Evolutionary conservation across 2,888 invertebrate genomes (phyloP), one percentile per base, ranked within the genome.

Genomic region (Furcula furcula): DNA sequence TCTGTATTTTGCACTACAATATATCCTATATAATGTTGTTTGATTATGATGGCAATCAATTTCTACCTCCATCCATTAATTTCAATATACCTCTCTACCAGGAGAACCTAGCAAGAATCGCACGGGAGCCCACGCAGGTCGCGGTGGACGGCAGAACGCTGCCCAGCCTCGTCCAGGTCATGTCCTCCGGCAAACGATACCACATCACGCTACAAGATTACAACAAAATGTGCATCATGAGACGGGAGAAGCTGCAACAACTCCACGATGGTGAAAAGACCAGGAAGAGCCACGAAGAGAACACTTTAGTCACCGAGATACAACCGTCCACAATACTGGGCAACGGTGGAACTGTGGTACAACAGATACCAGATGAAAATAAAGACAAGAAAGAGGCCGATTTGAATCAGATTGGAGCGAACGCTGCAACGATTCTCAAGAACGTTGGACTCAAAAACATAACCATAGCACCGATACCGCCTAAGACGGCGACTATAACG

Each of bases 171-270:
- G 92, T 94, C n/a, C 93, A 94, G 60, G 93, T 94, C 0, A 92
- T 93, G 65, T 93, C 94, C 0, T 92, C 94, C 0, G 94, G 94
- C n/a, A 93, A 93, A 61, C 92, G 94, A 0, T 94, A 93, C 74
- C 94, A 94, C 68, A 92, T 95, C 55, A 94, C 94, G 2, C 90
- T 95, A 19, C 92, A 93, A 30, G 95, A 95, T 62, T 94, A 94
- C 76, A 94, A 94, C 75, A 93, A 94, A 48, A 94, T 94, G 94
- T 94, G 93, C 71, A 90, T 93, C 35, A 90, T 94, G 71, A 88
- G 93, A 4, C 83, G 93, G 1, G 93, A 93, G 66, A 91, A 92
- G 44, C 76, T 93, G 1, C 89, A 92, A 56, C 91, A 91, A 18
- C 84, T 93, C 15, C 90, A 91, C 32, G 91, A 91, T 64, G 76